Conservation (phyloP, 2,888 invertebrate species). For the Torymus auratus region DNA sequence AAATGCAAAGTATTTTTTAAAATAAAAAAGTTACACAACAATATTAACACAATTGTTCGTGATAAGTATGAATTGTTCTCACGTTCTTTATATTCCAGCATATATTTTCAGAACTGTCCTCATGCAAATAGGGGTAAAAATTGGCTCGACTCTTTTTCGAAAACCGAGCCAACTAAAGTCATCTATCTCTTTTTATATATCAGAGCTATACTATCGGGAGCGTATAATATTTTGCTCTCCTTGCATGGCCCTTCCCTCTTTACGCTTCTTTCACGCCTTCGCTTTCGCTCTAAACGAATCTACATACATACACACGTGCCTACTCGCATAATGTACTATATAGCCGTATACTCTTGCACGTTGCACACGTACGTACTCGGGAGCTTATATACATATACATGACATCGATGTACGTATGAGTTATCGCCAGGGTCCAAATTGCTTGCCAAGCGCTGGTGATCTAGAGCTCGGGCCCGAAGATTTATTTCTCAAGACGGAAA, state of each 20-base stretch:
- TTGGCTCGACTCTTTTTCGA: conserved; percentile 45
- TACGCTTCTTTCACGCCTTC: conserved; percentile 24
- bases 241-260: conserved; percentile 32
- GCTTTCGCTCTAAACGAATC: conserved; percentile 11
- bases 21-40: too few species aligned
- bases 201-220: conserved; percentile 42
- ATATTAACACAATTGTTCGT: too few species aligned
- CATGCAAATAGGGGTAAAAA: conserved; percentile 49
- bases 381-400: conserved; percentile 15
- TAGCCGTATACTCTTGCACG: conserved; percentile 57
- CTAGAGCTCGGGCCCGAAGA: conserved; percentile 73
- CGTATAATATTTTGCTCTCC: conserved; percentile 36
- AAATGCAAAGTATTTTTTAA: too few species aligned
- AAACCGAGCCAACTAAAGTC: conserved; percentile 51
- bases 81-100: background rate
- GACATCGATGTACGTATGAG: conserved; percentile 76
- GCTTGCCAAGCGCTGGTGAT: conserved; percentile 75
- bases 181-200: conserved; percentile 40
- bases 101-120: conserved; percentile 27
- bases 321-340: conserved; percentile 66
- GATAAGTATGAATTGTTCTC: too few species aligned
- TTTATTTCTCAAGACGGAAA: conserved; percentile 70
- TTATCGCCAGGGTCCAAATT: conserved; percentile 75
- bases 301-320: conserved; percentile 51
- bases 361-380: conserved; percentile 13